phyloP scores from a whole-genome alignment of 1,140 invertebrate genomes.

The Bombus cullumanus region DNA sequence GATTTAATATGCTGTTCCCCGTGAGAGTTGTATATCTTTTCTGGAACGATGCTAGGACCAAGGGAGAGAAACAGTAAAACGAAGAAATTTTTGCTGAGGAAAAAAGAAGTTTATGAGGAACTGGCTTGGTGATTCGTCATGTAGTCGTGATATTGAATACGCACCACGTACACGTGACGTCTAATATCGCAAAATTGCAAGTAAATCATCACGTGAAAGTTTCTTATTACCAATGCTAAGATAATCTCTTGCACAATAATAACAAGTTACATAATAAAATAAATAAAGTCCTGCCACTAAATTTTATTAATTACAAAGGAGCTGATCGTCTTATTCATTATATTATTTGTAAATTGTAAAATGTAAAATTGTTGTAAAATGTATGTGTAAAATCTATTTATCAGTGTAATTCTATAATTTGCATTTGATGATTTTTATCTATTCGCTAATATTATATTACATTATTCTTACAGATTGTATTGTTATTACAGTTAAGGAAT shows the following conservation, averaged over 20 bases:
- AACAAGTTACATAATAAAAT: background rate
- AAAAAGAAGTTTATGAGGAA: constrained; percentile 24
- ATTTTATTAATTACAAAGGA: background rate
- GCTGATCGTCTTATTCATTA: no score
- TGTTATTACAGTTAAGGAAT: no score
- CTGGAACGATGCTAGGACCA: background rate
- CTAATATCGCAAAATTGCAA: constrained; percentile 9
- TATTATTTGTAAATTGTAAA: no score
- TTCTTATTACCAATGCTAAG: background rate
- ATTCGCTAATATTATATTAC: background rate
- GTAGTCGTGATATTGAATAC: background rate
- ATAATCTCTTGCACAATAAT: background rate
- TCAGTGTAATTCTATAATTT: background rate
- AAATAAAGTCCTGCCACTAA: background rate
- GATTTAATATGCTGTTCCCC: constrained; percentile 35
- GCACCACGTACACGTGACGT: background rate
- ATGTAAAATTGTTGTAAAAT: no score
- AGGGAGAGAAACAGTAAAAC: background rate
- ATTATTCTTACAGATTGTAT: background rate
- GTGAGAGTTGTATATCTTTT: constrained; percentile 30
- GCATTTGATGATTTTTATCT: background rate
- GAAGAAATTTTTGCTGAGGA: constrained; percentile 7
- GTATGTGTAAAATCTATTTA: no score
- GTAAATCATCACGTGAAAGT: constrained; percentile 24
- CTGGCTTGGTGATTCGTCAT: constrained; percentile 35